Percentiles rank a stretch among this genome's conserved stretches.
Conservation (phyloP, 2,888 invertebrate species). For the Ochlodes sylvanus region DNA sequence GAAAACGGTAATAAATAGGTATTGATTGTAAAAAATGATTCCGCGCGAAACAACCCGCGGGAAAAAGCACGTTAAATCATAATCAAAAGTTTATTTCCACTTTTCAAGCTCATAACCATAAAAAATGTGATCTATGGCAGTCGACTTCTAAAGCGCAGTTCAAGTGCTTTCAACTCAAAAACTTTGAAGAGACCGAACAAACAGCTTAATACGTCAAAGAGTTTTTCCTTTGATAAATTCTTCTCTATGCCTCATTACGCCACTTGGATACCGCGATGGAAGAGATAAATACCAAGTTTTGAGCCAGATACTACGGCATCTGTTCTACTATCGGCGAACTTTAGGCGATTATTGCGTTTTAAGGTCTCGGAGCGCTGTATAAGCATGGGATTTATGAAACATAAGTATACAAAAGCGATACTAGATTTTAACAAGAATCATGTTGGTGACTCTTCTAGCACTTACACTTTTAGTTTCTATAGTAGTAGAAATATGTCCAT, state of each 20-base stretch:
- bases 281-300: conserved; percentile 9
- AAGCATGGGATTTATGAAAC: too few species aligned
- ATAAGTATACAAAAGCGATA: too few species aligned
- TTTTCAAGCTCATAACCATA: not conserved
- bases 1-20: too few species aligned
- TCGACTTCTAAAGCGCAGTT: conserved; percentile 9
- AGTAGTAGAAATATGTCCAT: too few species aligned
- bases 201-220: conserved; percentile 8
- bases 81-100: not conserved
- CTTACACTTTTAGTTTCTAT: too few species aligned
- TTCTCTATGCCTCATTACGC: conserved; percentile 20
- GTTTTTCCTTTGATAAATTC: conserved; percentile 13
- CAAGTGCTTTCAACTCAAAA: conserved; percentile 1
- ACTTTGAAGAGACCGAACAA: conserved; percentile 12
- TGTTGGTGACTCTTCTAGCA: too few species aligned
- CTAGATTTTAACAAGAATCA: too few species aligned
- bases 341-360: too few species aligned
- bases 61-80: too few species aligned
- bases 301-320: not conserved
- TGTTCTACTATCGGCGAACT: not conserved
- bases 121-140: not conserved
- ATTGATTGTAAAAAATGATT: too few species aligned
- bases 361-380: too few species aligned
- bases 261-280: conserved; percentile 12
- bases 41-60: too few species aligned